Base-by-base conservation (phyloP, 2,797 vertebrate genomes). In the Garrulus glandarius region DNA sequence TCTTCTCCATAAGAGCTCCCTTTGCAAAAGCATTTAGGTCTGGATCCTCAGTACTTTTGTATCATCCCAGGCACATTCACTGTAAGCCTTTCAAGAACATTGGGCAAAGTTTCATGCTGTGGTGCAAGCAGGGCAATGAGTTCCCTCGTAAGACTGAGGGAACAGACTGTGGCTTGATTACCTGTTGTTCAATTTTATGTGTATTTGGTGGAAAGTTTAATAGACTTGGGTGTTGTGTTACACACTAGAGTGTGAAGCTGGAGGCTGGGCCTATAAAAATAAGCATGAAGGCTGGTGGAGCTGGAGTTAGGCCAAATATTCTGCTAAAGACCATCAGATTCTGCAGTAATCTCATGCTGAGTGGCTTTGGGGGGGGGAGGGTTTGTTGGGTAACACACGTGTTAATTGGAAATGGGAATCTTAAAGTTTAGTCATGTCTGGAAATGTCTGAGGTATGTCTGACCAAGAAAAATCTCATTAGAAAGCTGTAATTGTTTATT, bases 191-290 rank as follows among this genome's bases (percentile, higher is more conserved):
- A 43, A 71, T 94, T 97, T 94, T 46, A 63, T 71, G 65, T 67
- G 37, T 64, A 10, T 94, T 89, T 92, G 75, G 32, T 69, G 81
- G 90, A 71, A 85, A 63, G 55, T 93, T 94, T 93, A 89, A 90
- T 90, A 74, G 91, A 59, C 41, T 82, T 89, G 92, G 85, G 92
- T 96, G 85, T 95, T 92, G 63, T 59, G 52, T 92, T 93, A 86
- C 85, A 83, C 83, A 32, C 63, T 82, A 59, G 68, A 92, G 69
- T 0, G 7, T 55, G 72, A 70, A 91, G 72, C 89, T 93, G 91
- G 76, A 95, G 79, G 87, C 95, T 83, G 49, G 86, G 89, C 85
- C 95, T 96, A 15, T 93, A 93, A 95, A 97, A 97, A 96, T 46
- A 96, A 93, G 67, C 64, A 37, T 75, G 67, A 89, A 86, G 75